These are phyloP conservation scores for Vulpes vulpes DNA, from an alignment of 2,113 vertebrate genomes.

Conservation along the genomic window DNA sequence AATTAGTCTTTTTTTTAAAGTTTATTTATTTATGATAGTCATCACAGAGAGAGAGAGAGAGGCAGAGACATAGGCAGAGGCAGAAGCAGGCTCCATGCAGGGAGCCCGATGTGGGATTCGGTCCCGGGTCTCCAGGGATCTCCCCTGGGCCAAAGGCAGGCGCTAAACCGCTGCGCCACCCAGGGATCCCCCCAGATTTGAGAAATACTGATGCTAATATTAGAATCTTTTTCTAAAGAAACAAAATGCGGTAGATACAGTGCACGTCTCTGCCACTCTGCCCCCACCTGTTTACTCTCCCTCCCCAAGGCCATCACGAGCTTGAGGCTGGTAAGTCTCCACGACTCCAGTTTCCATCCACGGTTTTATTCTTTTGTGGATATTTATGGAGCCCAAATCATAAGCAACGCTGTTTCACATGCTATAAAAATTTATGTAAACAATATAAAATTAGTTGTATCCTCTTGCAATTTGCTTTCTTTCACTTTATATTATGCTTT, in stretches of 20 bases:
- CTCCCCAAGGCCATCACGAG: not conserved
- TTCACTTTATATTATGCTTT: not conserved
- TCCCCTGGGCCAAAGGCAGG: too few species aligned
- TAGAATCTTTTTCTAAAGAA: not conserved
- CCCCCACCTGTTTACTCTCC: not conserved
- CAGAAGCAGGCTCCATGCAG: too few species aligned
- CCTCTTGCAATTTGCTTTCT: not conserved
- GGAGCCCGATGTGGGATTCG: too few species aligned
- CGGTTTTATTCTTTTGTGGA: not conserved
- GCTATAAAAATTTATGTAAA: not conserved
- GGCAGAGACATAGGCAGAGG: too few species aligned
- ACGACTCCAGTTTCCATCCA: not conserved
- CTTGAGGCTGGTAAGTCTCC: not conserved
- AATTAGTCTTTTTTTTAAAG: too few species aligned
- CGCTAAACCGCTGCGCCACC: too few species aligned
- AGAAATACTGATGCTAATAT: not conserved
- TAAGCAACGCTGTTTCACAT: not conserved
- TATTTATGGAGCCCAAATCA: not conserved
- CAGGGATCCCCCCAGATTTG: not conserved
- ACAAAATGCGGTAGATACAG: not conserved
- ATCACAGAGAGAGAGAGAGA: too few species aligned
- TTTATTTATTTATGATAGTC: too few species aligned
- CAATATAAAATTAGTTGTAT: not conserved
- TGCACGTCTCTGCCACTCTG: too few species aligned
- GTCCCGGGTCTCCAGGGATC: too few species aligned